Evolutionary conservation across 1,140 invertebrate genomes (phyloP).

Genomic region (Drosophila auraria): DNA sequence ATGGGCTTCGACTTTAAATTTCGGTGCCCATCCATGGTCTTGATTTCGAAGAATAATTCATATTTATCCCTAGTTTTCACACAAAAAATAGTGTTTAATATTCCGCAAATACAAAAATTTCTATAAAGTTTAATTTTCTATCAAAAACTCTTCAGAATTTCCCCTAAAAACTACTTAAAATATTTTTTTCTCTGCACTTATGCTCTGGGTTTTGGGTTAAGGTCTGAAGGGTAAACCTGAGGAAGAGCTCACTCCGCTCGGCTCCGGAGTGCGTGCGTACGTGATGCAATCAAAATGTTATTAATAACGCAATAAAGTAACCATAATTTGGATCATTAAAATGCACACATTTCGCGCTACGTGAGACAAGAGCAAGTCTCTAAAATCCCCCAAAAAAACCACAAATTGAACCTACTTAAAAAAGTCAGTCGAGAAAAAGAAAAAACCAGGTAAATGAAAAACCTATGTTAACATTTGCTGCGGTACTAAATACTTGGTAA

Average conservation of each 20-base stretch:
- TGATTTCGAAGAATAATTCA: neutral
- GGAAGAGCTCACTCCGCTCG: slow-evolving; percentile 6
- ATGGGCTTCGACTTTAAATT: no score
- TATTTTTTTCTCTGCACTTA: slow-evolving; percentile 6
- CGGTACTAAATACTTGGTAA: slow-evolving; percentile 23
- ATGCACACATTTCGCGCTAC: slow-evolving; percentile 76
- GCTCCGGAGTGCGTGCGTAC: slow-evolving; percentile 65
- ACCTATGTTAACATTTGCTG: slow-evolving; percentile 30
- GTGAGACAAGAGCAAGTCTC: slow-evolving; percentile 45
- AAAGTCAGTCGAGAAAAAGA: slow-evolving; percentile 4
- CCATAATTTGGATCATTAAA: slow-evolving; percentile 82
- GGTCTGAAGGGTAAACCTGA: slow-evolving; percentile 19
- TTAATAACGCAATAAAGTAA: slow-evolving; percentile 83
- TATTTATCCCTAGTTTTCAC: neutral
- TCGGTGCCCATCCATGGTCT: no score
- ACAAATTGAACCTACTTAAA: slow-evolving; percentile 30
- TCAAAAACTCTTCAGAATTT: neutral
- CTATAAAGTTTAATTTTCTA: neutral
- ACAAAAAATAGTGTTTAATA: no score
- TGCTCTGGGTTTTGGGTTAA: slow-evolving; percentile 23
- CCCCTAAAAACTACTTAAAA: neutral
- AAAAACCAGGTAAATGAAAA: slow-evolving; percentile 23
- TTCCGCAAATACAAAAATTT: neutral
- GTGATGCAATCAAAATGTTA: slow-evolving; percentile 83
- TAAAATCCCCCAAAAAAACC: slow-evolving; percentile 17